These are phyloP conservation scores for Brachypteracias leptosomus DNA, from an alignment of 2,113 vertebrate genomes.

Conservation along the genomic window DNA sequence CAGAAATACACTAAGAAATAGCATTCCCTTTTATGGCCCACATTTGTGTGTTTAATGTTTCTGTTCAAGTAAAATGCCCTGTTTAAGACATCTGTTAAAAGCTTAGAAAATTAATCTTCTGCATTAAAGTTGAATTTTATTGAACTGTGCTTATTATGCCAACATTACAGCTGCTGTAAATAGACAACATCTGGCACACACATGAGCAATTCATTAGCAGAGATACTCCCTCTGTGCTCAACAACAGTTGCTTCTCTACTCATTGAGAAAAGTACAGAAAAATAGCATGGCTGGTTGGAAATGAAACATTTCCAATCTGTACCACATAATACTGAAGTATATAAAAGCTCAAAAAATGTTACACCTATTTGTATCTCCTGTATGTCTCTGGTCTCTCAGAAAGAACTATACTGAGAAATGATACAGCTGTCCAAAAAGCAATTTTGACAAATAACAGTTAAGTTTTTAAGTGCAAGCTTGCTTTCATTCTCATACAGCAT, in stretches of 20 bases:
- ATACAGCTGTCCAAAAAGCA: neutral
- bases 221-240: neutral
- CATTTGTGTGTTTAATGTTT: neutral
- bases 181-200: conserved; percentile 49
- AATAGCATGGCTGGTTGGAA: neutral
- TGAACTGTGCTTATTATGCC: neutral
- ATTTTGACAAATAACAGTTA: neutral
- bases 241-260: neutral
- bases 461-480: neutral
- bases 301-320: neutral
- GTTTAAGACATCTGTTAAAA: conserved; percentile 57
- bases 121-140: conserved; percentile 39
- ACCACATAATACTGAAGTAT: neutral
- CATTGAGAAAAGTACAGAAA: neutral
- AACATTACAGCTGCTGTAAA: conserved; percentile 55
- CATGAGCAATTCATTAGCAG: conserved; percentile 10
- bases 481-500: neutral
- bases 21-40: neutral
- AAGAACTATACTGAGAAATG: neutral
- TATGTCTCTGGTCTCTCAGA: neutral
- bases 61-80: conserved; percentile 32
- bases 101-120: conserved; percentile 36
- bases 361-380: neutral
- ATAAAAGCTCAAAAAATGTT: neutral
- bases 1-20: neutral